A percentile compares a stretch with the other conserved stretches of the same genome.
phyloP scores from a whole-genome alignment of 2,113 vertebrate genomes.

The Leptobrachium ailaonicum region DNA sequence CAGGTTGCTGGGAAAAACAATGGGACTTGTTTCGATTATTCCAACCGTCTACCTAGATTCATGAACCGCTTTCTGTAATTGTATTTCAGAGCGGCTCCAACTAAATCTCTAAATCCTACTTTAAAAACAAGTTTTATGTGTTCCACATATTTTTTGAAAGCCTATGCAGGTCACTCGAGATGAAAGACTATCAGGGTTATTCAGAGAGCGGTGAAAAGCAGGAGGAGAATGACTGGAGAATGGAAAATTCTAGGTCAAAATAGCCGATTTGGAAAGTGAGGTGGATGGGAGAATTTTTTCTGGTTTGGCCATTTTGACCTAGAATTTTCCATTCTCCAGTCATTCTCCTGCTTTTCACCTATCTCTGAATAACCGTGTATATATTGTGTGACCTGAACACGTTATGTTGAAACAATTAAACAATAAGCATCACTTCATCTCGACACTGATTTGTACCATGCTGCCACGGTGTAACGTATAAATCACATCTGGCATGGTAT shows the following conservation, averaged over 20 bases:
- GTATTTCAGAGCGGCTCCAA: neutral
- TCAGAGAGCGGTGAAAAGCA: too few relatives aligned
- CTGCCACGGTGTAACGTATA: neutral
- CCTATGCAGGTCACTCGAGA: neutral
- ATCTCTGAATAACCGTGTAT: neutral
- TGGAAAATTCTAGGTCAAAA: too few relatives aligned
- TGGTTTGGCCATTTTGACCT: too few relatives aligned
- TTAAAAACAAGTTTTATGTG: neutral
- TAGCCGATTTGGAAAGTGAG: too few relatives aligned
- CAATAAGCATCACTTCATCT: constrained; percentile 1
- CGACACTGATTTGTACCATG: neutral
- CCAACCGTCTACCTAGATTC: too few relatives aligned
- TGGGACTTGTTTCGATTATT: too few relatives aligned
- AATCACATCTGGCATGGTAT: neutral
- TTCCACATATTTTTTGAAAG: neutral
- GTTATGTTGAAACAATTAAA: neutral
- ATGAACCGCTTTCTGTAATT: neutral
- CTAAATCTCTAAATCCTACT: neutral
- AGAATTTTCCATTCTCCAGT: too few relatives aligned
- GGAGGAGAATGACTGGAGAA: too few relatives aligned
- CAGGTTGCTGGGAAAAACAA: too few relatives aligned
- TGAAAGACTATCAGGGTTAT: neutral
- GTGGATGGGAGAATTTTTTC: too few relatives aligned
- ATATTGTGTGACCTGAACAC: neutral
- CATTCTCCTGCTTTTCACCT: too few relatives aligned